These are phyloP conservation scores for Brenthis ino DNA, from an alignment of 2,888 invertebrate species.

Conservation along the genomic window DNA sequence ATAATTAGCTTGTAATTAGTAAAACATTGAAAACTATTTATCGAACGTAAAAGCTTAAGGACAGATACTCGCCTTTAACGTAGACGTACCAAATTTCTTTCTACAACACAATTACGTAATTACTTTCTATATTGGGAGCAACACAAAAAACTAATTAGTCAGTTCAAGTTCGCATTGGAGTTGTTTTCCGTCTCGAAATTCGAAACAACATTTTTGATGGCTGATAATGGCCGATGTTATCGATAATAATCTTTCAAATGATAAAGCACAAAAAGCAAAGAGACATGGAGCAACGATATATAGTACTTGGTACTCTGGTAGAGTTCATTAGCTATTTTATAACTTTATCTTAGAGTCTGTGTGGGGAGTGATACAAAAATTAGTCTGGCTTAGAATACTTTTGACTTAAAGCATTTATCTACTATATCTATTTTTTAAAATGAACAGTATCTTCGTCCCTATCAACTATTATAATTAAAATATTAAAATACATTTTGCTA, in stretches of 20 bases:
- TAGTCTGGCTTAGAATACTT: neutral
- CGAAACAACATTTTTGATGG: conserved; percentile 35
- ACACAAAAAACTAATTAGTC: conserved; percentile 33
- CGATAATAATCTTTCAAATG: conserved; percentile 35
- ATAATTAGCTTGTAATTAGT: neutral
- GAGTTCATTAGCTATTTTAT: conserved; percentile 2
- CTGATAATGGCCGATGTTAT: conserved; percentile 35
- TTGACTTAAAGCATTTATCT: neutral
- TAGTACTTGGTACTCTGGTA: neutral
- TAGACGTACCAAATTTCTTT: conserved; percentile 22
- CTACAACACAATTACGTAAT: conserved; percentile 24
- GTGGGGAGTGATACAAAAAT: conserved; percentile 2
- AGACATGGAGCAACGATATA: conserved; percentile 11
- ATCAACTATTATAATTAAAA: too few species aligned
- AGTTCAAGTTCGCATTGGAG: conserved; percentile 26
- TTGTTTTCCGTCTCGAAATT: conserved; percentile 34
- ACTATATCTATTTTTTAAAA: too few species aligned
- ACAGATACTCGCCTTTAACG: conserved; percentile 16
- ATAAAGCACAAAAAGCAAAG: conserved; percentile 34
- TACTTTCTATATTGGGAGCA: conserved; percentile 29
- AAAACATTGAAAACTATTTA: conserved; percentile 4
- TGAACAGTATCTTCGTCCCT: too few species aligned
- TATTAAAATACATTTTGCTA: too few species aligned
- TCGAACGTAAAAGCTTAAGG: neutral
- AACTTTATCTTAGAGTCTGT: neutral